Conservation (phyloP, 1,140 invertebrate species). For the Diorhabda sublineata region DNA sequence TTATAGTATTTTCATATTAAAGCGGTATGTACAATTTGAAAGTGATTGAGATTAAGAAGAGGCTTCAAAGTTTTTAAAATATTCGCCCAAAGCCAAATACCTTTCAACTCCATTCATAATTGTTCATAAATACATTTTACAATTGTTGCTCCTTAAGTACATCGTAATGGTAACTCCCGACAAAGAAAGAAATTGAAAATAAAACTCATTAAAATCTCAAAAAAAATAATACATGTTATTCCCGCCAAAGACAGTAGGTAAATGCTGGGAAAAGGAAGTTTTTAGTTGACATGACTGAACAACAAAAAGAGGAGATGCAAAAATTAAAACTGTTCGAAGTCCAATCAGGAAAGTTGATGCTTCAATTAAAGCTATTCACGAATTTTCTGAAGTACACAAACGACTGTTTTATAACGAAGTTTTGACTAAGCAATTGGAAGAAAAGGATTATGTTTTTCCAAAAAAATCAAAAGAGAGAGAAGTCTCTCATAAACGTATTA, state of each 20-base stretch:
- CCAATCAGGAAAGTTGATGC: conserved; percentile 14
- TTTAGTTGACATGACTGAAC: neutral
- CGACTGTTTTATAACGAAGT: conserved; percentile 13
- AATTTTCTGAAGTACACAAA: conserved; percentile 22
- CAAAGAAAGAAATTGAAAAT: neutral
- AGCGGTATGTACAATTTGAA: too few species aligned
- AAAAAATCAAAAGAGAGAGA: conserved; percentile 18
- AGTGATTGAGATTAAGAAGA: too few species aligned
- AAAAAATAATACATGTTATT: too few species aligned
- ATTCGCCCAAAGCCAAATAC: too few species aligned
- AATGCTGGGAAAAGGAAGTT: too few species aligned
- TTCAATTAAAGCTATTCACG: neutral
- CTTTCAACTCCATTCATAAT: too few species aligned
- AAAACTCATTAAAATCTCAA: neutral
- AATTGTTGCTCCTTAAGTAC: neutral
- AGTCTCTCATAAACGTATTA: conserved; percentile 11
- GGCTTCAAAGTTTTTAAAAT: too few species aligned
- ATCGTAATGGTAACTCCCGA: neutral
- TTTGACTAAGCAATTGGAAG: conserved; percentile 12
- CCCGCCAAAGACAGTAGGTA: too few species aligned
- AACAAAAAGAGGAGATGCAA: conserved; percentile 7
- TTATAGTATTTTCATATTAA: too few species aligned
- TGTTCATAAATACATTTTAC: neutral
- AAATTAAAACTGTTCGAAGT: neutral
- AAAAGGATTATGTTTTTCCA: neutral